Evolutionary conservation across 2,113 vertebrate species (phyloP).

Genomic region (Geothlypis trichas): DNA sequence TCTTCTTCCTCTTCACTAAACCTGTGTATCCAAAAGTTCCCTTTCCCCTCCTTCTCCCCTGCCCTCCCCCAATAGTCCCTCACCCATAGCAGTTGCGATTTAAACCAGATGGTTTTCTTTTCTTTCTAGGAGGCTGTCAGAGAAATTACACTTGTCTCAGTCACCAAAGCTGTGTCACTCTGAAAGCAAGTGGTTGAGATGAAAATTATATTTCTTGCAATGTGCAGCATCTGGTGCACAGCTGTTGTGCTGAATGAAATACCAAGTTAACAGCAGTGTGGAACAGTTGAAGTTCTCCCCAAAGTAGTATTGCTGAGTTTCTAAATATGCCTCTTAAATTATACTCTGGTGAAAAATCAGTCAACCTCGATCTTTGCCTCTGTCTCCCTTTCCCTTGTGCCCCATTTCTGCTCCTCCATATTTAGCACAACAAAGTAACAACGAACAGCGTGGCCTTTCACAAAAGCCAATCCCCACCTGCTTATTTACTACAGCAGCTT

Average conservation of each 20-base stretch:
- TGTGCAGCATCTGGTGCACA: slow-evolving; percentile 72
- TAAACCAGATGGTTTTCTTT: slow-evolving; percentile 21
- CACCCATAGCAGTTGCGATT: not conserved
- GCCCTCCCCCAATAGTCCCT: not conserved
- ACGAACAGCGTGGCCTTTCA: not conserved
- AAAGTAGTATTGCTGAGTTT: slow-evolving; percentile 54
- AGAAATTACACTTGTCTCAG: slow-evolving; percentile 35
- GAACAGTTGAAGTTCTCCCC: slow-evolving; percentile 49
- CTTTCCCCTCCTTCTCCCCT: not conserved
- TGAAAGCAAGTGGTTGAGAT: slow-evolving; percentile 42
- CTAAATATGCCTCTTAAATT: slow-evolving; percentile 68
- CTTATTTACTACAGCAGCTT: slow-evolving; percentile 19
- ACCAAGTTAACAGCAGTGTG: slow-evolving; percentile 35
- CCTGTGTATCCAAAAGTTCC: not conserved
- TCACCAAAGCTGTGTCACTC: not conserved
- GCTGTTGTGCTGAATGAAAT: slow-evolving; percentile 63
- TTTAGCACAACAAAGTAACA: slow-evolving; percentile 32
- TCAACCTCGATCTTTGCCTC: not conserved
- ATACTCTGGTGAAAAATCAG: slow-evolving; percentile 39
- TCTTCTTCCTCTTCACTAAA: not conserved
- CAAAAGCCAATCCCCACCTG: not conserved
- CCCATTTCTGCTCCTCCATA: slow-evolving; percentile 17
- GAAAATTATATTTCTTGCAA: slow-evolving; percentile 43
- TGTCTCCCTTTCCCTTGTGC: not conserved
- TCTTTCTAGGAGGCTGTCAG: slow-evolving; percentile 24